Conservation (phyloP, 2,888 invertebrate genomes). For the Axea sp. region DNA sequence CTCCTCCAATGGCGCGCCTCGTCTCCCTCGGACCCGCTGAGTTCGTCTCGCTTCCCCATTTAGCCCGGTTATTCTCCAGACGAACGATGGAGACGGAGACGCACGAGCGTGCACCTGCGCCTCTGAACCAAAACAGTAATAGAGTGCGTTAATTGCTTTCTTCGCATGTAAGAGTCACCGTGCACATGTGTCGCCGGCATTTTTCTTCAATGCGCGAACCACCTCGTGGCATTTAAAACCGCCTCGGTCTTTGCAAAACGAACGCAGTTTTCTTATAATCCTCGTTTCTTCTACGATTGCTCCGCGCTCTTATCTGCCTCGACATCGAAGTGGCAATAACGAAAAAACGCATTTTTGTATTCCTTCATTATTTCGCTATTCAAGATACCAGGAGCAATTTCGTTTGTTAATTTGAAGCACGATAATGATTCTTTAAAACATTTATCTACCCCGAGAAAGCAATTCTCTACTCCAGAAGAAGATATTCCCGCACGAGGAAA, state of each 20-base stretch:
- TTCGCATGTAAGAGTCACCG: slow-evolving; percentile 3
- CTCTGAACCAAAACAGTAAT: slow-evolving; percentile 62
- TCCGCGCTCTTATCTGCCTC: no score
- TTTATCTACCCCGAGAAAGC: no score
- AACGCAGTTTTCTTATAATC: slow-evolving; percentile 29
- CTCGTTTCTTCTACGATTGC: no score
- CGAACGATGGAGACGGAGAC: slow-evolving; percentile 56
- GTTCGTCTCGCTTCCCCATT: slow-evolving; percentile 47
- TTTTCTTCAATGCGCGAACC: slow-evolving; percentile 13
- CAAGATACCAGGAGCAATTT: no score
- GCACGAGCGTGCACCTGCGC: slow-evolving; percentile 64
- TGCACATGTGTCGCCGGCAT: slow-evolving; percentile 14
- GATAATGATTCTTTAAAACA: no score
- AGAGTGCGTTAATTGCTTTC: slow-evolving; percentile 58
- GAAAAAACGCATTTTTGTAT: no score
- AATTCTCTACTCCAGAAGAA: no score
- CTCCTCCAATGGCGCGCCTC: slow-evolving; percentile 11
- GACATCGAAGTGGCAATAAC: no score
- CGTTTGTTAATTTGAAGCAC: no score
- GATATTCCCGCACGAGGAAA: no score
- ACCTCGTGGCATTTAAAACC: slow-evolving; percentile 7
- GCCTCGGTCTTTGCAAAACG: slow-evolving; percentile 15
- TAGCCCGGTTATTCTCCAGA: slow-evolving; percentile 64
- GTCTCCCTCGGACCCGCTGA: slow-evolving; percentile 44
- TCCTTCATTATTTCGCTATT: no score